phyloP scores from a whole-genome alignment of 2,888 invertebrate genomes.

The Tiliacea citrago region DNA sequence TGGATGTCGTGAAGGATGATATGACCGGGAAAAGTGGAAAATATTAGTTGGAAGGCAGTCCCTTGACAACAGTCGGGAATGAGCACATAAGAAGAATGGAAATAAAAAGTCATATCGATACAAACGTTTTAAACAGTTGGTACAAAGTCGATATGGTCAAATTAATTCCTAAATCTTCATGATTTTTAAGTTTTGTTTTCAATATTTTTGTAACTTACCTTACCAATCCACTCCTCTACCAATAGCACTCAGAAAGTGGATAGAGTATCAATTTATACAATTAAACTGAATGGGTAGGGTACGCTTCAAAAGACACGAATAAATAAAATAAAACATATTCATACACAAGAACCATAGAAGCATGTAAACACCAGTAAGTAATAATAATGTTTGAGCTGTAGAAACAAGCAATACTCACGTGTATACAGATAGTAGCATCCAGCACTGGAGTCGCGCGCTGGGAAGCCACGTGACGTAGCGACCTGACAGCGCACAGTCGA shows the following conservation, averaged over 20 bases:
- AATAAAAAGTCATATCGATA: not conserved
- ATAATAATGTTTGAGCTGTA: conserved; percentile 50
- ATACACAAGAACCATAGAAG: conserved; percentile 17
- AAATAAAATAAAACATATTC: conserved; percentile 22
- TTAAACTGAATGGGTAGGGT: not conserved
- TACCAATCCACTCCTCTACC: not conserved
- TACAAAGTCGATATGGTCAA: not conserved
- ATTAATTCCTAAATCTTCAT: not conserved
- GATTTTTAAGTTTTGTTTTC: not conserved
- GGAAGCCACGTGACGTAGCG: conserved; percentile 91
- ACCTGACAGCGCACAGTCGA: conserved; percentile 91
- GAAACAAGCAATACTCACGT: conserved; percentile 88
- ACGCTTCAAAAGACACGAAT: conserved; percentile 3
- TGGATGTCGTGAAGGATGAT: conserved; percentile 21
- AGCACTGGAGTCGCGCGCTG: conserved; percentile 91
- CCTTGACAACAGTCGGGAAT: conserved; percentile 29
- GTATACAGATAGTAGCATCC: conserved; percentile 93
- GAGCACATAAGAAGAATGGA: conserved; percentile 21
- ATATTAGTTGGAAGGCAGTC: conserved; percentile 43
- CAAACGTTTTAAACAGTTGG: not conserved
- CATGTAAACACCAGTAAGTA: conserved; percentile 24
- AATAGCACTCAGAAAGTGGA: not conserved
- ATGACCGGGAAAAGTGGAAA: conserved; percentile 30
- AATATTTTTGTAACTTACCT: conserved; percentile 9
- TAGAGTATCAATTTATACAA: not conserved